Conservation (phyloP, 2,888 invertebrate genomes). For the Machimus rusticus region DNA sequence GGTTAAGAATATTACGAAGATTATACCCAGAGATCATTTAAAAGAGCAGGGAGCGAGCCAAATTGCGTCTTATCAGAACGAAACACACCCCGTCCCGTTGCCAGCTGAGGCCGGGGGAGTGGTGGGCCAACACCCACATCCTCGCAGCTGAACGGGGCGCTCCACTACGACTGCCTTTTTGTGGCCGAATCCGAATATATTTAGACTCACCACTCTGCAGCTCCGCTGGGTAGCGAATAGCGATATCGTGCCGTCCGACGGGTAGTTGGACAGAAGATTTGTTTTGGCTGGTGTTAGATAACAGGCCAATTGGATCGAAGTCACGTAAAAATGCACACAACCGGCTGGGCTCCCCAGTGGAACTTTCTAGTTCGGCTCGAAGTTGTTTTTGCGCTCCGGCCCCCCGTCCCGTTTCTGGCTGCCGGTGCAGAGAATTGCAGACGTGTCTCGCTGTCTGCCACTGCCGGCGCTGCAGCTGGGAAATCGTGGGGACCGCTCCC, state of each 20-base stretch:
- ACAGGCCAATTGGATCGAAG: neutral
- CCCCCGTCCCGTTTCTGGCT: neutral
- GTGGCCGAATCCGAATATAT: no score
- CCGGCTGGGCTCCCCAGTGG: neutral
- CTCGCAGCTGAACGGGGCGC: neutral
- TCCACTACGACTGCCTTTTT: neutral
- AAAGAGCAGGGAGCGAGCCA: neutral
- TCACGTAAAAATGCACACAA: neutral
- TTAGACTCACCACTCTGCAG: neutral
- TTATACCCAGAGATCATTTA: neutral
- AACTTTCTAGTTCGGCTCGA: neutral
- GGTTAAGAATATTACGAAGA: neutral
- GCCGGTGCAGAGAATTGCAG: neutral
- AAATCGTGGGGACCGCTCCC: neutral
- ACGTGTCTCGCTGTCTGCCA: neutral
- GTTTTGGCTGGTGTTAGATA: neutral
- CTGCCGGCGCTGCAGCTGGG: neutral
- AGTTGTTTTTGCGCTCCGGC: neutral
- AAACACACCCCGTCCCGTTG: neutral
- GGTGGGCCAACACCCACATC: neutral
- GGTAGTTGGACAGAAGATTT: neutral
- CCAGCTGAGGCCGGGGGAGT: neutral
- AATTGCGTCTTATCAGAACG: slow-evolving; percentile 21
- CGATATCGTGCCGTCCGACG: neutral
- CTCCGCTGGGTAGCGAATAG: neutral